These are phyloP conservation scores for Mionectes olivaceus DNA, from an alignment of 2,797 vertebrate species.

Conservation along the genomic window DNA sequence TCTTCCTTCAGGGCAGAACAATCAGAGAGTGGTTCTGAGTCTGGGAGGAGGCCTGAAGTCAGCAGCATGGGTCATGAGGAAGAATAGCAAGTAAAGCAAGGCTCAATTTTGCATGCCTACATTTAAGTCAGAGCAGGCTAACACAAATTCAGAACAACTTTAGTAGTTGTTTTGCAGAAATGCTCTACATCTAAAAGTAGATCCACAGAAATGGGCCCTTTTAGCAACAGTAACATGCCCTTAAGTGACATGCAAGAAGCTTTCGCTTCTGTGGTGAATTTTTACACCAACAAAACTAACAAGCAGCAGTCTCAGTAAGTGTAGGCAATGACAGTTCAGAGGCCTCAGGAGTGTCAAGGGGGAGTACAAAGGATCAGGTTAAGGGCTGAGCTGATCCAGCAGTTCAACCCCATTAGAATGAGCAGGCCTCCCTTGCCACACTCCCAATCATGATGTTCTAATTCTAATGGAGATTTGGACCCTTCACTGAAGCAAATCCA, in stretches of 20 bases:
- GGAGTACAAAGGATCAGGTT: not conserved
- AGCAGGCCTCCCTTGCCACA: not conserved
- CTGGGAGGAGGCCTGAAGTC: not conserved
- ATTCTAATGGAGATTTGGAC: not conserved
- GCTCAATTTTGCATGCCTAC: not conserved
- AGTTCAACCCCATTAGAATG: not conserved
- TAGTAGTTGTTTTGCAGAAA: not conserved
- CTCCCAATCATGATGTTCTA: rapidly evolving
- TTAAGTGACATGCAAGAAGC: not conserved
- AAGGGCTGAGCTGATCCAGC: not conserved
- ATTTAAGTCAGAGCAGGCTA: not conserved
- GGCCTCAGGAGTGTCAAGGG: not conserved
- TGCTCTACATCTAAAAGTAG: not conserved
- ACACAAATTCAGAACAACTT: not conserved
- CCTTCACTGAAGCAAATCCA: not conserved
- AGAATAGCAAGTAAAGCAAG: not conserved
- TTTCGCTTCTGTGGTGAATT: not conserved
- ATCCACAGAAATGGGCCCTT: not conserved
- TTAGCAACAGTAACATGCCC: not conserved
- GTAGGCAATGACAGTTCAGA: not conserved
- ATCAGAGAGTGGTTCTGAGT: not conserved
- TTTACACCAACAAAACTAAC: not conserved
- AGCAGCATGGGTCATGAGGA: not conserved
- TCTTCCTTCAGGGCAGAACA: not conserved
- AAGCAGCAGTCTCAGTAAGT: not conserved